A percentile compares a stretch with the other conserved stretches of the same genome.
These are phyloP conservation scores for Pyrochroa serraticornis DNA, from an alignment of 2,888 invertebrate species.

Conservation along the genomic window DNA sequence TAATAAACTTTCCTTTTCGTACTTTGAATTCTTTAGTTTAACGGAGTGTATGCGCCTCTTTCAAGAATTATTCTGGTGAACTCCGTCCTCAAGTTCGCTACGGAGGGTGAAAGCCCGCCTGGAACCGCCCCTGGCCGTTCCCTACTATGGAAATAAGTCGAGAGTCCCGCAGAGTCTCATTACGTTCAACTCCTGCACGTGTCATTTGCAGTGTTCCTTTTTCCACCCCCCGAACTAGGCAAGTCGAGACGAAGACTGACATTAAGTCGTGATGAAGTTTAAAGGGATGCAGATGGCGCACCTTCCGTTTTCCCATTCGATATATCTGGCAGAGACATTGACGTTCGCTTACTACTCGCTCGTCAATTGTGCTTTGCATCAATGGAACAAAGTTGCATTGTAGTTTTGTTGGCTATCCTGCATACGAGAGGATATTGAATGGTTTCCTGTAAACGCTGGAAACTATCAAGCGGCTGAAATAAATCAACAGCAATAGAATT, in stretches of 20 bases:
- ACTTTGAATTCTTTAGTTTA: not conserved
- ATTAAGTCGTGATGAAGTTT: too few relatives aligned
- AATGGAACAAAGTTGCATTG: constrained; percentile 23
- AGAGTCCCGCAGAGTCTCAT: constrained; percentile 18
- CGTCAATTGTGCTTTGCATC: constrained; percentile 8
- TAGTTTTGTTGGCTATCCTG: constrained; percentile 15
- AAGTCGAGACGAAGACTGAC: too few relatives aligned
- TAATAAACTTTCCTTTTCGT: too few relatives aligned
- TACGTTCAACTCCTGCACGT: constrained; percentile 6
- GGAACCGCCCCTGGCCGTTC: constrained; percentile 3
- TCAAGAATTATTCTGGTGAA: too few relatives aligned
- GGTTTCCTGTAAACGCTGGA: constrained; percentile 11
- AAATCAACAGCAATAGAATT: constrained; percentile 27
- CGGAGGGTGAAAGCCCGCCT: not conserved
- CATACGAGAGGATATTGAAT: constrained; percentile 24
- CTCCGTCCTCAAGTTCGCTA: too few relatives aligned
- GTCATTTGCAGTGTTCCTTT: constrained; percentile 5
- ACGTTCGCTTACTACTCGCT: constrained; percentile 5
- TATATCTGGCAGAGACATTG: not conserved
- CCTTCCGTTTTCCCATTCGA: constrained; percentile 5
- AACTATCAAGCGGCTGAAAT: constrained; percentile 21
- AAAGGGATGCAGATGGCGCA: not conserved
- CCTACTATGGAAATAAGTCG: not conserved
- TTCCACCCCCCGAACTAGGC: not conserved
- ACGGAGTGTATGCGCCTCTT: too few relatives aligned